Evolutionary conservation across 2,797 vertebrate genomes (phyloP).

Genomic region (Xiphophorus birchmanni): DNA sequence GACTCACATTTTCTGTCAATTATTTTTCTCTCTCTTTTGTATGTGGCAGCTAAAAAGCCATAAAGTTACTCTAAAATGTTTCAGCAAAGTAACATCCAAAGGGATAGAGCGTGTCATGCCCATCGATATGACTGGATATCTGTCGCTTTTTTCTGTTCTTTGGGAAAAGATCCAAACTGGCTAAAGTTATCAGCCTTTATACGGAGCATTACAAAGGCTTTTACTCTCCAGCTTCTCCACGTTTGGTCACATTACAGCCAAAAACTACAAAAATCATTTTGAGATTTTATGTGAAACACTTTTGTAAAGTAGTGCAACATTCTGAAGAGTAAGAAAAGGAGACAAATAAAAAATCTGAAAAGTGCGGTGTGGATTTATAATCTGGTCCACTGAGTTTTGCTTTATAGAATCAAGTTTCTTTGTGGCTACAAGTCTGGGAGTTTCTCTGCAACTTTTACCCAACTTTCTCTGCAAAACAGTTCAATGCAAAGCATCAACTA

Average conservation of each 20-base stretch:
- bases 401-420: background rate
- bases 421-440: background rate
- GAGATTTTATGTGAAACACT: background rate
- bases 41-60: slow-evolving; percentile 18
- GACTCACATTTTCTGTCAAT: slow-evolving; percentile 63
- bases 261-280: background rate
- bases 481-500: background rate
- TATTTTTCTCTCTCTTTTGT: slow-evolving; percentile 29
- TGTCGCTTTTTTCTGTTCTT: slow-evolving; percentile 52
- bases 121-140: slow-evolving; percentile 41
- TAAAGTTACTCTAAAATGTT: slow-evolving; percentile 27
- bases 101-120: slow-evolving; percentile 14
- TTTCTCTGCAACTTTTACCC: background rate
- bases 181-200: slow-evolving; percentile 45
- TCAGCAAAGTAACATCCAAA: slow-evolving; percentile 20
- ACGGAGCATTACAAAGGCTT: background rate
- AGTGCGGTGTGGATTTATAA: background rate
- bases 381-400: background rate
- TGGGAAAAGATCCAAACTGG: slow-evolving; percentile 51
- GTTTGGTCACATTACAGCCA: background rate
- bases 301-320: background rate
- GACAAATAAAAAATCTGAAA: no score
- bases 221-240: background rate
- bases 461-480: background rate
- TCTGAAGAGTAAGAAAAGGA: background rate